Conservation (phyloP, 2,113 vertebrate genomes). For the Rhinolophus ferrumequinum region DNA sequence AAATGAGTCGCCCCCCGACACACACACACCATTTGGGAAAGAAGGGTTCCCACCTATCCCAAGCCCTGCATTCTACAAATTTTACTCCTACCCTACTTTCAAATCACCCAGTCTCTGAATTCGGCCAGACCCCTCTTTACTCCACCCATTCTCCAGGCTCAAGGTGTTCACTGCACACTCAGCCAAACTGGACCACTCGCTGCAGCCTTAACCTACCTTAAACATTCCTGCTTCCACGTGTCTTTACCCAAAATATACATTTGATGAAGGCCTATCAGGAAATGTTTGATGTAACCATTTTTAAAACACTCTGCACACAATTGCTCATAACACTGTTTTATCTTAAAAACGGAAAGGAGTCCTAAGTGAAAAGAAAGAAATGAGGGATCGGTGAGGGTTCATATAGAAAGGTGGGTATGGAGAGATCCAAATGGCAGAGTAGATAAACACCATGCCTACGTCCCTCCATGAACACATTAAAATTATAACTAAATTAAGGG, state of each 20-base stretch:
- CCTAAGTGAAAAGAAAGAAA: neutral
- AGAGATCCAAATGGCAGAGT: too few relatives aligned
- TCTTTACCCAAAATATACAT: neutral
- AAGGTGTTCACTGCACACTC: neutral
- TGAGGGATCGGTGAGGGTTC: neutral
- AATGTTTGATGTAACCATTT: neutral
- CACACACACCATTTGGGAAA: neutral
- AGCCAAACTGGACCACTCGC: neutral
- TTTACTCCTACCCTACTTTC: neutral
- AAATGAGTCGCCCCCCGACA: neutral
- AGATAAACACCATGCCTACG: too few relatives aligned
- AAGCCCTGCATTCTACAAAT: neutral
- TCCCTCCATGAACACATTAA: too few relatives aligned
- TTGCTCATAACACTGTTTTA: neutral
- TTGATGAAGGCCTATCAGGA: neutral
- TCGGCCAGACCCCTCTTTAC: fast-evolving
- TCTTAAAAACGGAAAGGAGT: neutral
- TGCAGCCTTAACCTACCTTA: neutral
- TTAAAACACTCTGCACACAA: neutral
- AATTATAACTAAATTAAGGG: too few relatives aligned
- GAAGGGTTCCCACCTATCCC: neutral
- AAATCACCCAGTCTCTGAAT: neutral
- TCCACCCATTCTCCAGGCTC: neutral
- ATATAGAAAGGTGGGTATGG: neutral
- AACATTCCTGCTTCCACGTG: fast-evolving